These are phyloP conservation scores for Notolepis coatsorum DNA, from an alignment of 2,797 vertebrate species.

Conservation along the genomic window DNA sequence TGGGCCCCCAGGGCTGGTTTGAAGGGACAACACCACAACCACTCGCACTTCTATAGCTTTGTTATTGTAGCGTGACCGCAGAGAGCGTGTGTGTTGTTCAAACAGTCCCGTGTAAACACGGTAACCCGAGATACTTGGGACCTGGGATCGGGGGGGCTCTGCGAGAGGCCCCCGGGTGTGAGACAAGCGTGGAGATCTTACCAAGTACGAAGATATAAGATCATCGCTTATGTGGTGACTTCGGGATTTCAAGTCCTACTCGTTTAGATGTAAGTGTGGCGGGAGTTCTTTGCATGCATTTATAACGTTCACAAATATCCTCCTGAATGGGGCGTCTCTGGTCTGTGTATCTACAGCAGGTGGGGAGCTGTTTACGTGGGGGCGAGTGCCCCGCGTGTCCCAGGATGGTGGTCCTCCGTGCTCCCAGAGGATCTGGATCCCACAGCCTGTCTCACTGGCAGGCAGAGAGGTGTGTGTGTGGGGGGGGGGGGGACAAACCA, in stretches of 20 bases:
- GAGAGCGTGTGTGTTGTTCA: slow-evolving; percentile 25
- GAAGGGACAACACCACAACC: slow-evolving; percentile 63
- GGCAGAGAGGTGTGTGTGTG: slow-evolving; percentile 57
- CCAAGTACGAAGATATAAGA: not conserved
- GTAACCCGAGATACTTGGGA: slow-evolving; percentile 24
- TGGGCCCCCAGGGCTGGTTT: slow-evolving; percentile 40
- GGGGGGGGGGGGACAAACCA: no score
- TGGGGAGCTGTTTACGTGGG: slow-evolving; percentile 75
- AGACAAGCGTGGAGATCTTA: not conserved
- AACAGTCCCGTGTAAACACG: slow-evolving; percentile 29
- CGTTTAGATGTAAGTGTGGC: no score
- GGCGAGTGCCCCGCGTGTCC: slow-evolving; percentile 73
- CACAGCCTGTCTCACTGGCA: slow-evolving; percentile 58
- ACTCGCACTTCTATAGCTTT: slow-evolving; percentile 76
- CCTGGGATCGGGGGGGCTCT: not conserved
- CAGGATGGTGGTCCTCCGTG: slow-evolving; percentile 61
- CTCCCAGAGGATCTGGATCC: slow-evolving; percentile 73
- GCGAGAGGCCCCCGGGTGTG: not conserved
- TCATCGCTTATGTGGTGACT: no score
- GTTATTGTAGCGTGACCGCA: slow-evolving; percentile 43
- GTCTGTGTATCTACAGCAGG: slow-evolving; percentile 62
- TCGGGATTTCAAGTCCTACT: no score
- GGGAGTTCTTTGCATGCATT: no score
- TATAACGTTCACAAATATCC: no score
- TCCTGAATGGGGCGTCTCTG: slow-evolving; percentile 30